A percentile compares a stretch with the other conserved stretches of the same genome.
These are phyloP conservation scores for Trachythela sp. DNA, from an alignment of 64 coral and sea anemone species.

Conservation along the genomic window DNA sequence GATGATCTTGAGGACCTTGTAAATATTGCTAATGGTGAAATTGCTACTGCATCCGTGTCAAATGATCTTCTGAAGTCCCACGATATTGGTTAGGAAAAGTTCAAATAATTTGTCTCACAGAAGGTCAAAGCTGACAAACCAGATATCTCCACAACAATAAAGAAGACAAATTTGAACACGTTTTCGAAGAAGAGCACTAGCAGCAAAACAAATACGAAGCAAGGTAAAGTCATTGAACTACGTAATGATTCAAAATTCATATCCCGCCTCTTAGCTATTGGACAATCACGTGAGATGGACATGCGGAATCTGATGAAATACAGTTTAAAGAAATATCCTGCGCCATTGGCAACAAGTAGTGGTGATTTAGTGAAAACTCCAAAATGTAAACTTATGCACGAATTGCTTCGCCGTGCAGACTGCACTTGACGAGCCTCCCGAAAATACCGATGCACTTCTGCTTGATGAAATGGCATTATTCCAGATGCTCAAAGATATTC, in stretches of 20 bases:
- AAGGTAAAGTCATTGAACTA: background rate
- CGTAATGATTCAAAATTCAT: conserved; percentile 25
- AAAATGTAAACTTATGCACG: conserved; percentile 22
- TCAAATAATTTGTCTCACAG: background rate
- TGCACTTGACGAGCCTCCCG: background rate
- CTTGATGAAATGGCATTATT: conserved; percentile 18
- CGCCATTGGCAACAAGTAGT: background rate
- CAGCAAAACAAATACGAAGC: conserved; percentile 1
- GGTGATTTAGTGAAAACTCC: conserved; percentile 1
- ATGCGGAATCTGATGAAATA: conserved; percentile 11
- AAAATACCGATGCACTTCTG: background rate
- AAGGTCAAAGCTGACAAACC: background rate
- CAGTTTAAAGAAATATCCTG: conserved; percentile 8
- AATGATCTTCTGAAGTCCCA: conserved; percentile 12
- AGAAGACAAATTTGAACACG: conserved; percentile 19
- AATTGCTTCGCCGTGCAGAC: conserved; percentile 8
- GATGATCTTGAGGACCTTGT: conserved; percentile 2
- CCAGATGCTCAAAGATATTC: background rate
- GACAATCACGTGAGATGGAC: conserved; percentile 8
- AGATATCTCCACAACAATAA: background rate
- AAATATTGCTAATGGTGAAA: conserved; percentile 14
- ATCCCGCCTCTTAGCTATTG: conserved; percentile 1
- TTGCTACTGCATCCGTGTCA: background rate
- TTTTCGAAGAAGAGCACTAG: background rate
- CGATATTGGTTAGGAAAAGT: conserved; percentile 24